Evolutionary conservation across 2,888 invertebrate genomes (phyloP), one percentile per base, ranked within the genome.

Genomic region (Acrocyrtus sp.): DNA sequence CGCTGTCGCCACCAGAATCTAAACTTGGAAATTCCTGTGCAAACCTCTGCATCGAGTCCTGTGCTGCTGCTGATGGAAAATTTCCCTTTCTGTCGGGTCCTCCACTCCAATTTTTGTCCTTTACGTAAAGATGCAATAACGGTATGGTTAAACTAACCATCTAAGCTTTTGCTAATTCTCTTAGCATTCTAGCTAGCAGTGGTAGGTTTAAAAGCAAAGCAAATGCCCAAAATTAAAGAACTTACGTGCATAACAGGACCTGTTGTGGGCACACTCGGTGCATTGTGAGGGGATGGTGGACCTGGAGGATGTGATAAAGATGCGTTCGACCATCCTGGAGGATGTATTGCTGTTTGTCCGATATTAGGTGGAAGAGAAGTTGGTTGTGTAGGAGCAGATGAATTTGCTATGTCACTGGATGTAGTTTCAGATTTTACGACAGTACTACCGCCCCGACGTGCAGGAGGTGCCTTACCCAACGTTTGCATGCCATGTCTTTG

Each of bases 401-500:
- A 56, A 56, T 72, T 68, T 61, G 72, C 53, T 48, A 65, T 50
- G 68, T 75, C 75, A 65, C 66, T 74, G 43, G 66, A 47, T 60
- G 74, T 45, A 58, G 67, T 65, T 61, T 80, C 80, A 29, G 73
- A 53, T 76, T 80, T 80, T 47, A 77, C 70, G 22, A 73, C 73
- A 70, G 74, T 65, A 51, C 68, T 65, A 62, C 79, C 79, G 88
- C 98, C 96, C 86, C 98, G 93, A 88, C 98, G 93, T 86, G 95
- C 95, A 87, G 93, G 94, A 86, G 94, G 95, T 88, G 98, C 95
- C 91, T 98, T 98, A 88, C 98, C 98, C 92, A 99, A 92, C 89
- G 93, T 93, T 93, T 98, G 98, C 93, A 98, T 95, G 90, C 98
- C 98, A 96, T 98, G 96, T 85, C 97, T 97, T 87, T 78, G 80